Evolutionary conservation across 2,113 vertebrate species (phyloP).

Genomic region (Hyla sarda): DNA sequence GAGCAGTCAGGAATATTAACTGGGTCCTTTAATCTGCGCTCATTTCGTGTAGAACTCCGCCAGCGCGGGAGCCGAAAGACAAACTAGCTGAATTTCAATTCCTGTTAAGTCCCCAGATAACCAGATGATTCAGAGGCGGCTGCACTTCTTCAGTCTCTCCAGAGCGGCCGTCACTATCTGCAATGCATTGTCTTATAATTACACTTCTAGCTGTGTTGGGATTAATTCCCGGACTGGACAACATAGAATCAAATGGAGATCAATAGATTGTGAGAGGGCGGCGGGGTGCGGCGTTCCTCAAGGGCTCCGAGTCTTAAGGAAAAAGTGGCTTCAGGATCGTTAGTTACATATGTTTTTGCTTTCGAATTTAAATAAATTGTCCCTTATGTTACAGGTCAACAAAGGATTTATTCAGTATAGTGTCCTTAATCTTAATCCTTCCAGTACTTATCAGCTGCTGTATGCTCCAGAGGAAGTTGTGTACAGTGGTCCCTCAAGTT

Average conservation of each 20-base stretch:
- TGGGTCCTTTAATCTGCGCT: conserved; percentile 57
- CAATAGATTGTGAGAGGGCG: conserved; percentile 39
- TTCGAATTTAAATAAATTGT: neutral
- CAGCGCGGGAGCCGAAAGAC: conserved; percentile 45
- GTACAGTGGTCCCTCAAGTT: too few relatives aligned
- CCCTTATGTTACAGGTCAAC: too few relatives aligned
- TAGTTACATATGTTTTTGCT: too few relatives aligned
- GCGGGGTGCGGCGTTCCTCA: neutral
- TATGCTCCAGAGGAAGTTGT: too few relatives aligned
- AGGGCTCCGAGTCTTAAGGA: neutral
- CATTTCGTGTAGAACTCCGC: conserved; percentile 51
- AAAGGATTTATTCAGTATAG: too few relatives aligned
- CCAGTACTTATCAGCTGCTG: too few relatives aligned
- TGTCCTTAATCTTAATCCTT: neutral
- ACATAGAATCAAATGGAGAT: conserved; percentile 53
- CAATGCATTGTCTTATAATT: conserved; percentile 59
- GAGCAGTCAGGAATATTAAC: conserved; percentile 58
- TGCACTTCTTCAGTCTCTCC: conserved; percentile 43
- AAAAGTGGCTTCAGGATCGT: neutral
- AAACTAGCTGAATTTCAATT: conserved; percentile 60
- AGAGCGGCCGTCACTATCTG: conserved; percentile 43
- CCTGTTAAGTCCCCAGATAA: conserved; percentile 57
- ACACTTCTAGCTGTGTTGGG: conserved; percentile 57
- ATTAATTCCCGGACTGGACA: conserved; percentile 56
- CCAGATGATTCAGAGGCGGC: conserved; percentile 58